phyloP scores from a whole-genome alignment of 2,888 invertebrate genomes.

The Odontocerum albicorne region DNA sequence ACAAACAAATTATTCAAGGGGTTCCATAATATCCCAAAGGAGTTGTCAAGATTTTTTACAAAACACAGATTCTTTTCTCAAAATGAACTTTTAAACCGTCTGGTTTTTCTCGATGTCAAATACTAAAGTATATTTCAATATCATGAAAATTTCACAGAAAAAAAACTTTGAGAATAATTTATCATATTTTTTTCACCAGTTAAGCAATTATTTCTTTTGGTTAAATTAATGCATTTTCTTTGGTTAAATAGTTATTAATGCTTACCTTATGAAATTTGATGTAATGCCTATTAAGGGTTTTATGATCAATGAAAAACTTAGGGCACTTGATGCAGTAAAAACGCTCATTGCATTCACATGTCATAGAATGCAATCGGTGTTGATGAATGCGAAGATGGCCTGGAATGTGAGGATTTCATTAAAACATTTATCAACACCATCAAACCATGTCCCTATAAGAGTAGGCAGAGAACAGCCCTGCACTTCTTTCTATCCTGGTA shows the following conservation, averaged over 20 bases:
- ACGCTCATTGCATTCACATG: background rate
- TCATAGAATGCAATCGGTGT: background rate
- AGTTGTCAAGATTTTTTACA: no score
- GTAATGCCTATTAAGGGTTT: background rate
- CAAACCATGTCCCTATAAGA: no score
- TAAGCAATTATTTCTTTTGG: background rate
- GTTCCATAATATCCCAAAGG: no score
- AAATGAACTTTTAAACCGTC: background rate
- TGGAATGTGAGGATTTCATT: no score
- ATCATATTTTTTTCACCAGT: no score
- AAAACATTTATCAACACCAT: no score
- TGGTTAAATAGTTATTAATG: background rate
- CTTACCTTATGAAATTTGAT: conserved; percentile 3
- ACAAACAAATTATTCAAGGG: no score
- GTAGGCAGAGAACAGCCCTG: no score
- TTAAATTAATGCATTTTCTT: background rate
- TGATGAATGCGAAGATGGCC: background rate
- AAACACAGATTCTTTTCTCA: background rate
- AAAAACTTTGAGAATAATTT: no score
- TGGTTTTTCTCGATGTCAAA: background rate
- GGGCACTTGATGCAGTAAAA: background rate
- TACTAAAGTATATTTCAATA: no score
- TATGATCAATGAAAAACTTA: background rate
- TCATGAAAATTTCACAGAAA: no score
- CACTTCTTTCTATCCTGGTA: no score